phyloP scores from a whole-genome alignment of 2,888 invertebrate species.

The Sisyra nigra region DNA sequence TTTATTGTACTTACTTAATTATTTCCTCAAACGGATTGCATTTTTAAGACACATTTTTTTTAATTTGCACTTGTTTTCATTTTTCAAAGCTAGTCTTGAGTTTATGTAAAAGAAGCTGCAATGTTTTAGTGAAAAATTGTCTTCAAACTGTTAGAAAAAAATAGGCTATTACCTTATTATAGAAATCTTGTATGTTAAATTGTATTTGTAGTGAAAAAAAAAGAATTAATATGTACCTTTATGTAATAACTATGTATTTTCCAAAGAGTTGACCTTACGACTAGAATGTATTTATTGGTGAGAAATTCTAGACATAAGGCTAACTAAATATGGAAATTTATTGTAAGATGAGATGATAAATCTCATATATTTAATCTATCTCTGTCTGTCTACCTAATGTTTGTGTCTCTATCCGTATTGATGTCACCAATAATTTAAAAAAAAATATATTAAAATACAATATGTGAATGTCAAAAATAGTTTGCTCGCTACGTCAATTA shows the following conservation, averaged over 20 bases:
- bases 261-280: not conserved
- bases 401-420: constrained; percentile 4
- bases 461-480: constrained; percentile 7
- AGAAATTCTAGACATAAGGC: not conserved
- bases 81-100: not conserved
- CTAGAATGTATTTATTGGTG: not conserved
- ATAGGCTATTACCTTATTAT: not conserved
- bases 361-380: not conserved
- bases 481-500: constrained; percentile 30
- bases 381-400: constrained; percentile 1
- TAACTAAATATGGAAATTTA: not conserved
- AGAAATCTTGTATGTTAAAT: constrained; percentile 3
- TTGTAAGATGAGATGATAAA: not conserved
- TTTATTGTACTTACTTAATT: not conserved
- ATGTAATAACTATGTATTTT: constrained; percentile 2
- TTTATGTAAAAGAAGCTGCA: not conserved
- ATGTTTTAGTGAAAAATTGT: not conserved
- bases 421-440: constrained; percentile 5
- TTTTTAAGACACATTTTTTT: not conserved
- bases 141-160: not conserved
- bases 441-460: constrained; percentile 1
- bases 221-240: constrained; percentile 4
- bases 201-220: constrained; percentile 2
- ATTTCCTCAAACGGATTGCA: not conserved
- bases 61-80: not conserved